phyloP scores from a whole-genome alignment of 2,113 vertebrate genomes.

The Micronycteris hirsuta region DNA sequence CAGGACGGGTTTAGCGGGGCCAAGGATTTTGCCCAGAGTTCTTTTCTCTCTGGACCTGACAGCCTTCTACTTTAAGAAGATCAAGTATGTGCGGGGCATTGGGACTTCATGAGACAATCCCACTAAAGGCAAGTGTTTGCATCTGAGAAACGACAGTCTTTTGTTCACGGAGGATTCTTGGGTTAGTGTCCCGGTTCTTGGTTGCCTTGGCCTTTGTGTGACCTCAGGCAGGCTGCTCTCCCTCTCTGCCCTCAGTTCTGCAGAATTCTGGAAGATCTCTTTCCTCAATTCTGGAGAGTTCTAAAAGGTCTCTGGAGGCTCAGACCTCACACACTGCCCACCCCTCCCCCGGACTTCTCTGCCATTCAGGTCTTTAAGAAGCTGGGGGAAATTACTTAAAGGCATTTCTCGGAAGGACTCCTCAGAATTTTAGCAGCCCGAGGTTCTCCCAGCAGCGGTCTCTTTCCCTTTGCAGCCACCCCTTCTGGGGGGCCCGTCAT shows the following conservation, averaged over 20 bases:
- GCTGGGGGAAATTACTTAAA: not conserved
- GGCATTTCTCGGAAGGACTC: not conserved
- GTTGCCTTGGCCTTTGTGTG: not conserved
- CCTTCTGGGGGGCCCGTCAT: not conserved
- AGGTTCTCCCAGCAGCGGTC: not conserved
- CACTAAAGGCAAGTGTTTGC: not conserved
- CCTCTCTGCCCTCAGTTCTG: not conserved
- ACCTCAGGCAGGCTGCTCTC: not conserved
- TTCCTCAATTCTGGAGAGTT: not conserved
- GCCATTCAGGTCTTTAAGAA: not conserved
- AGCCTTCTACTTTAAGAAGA: not conserved
- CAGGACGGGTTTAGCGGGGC: rapidly evolving
- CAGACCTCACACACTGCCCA: not conserved
- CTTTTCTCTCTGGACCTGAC: not conserved
- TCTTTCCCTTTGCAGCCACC: not conserved
- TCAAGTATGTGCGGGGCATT: not conserved
- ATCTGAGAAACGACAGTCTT: not conserved
- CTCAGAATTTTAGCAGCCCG: not conserved
- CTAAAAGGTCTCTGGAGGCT: not conserved
- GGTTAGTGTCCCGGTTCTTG: not conserved
- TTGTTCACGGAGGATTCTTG: too few species aligned
- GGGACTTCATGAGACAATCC: not conserved
- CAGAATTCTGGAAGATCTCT: not conserved
- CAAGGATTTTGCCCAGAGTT: not conserved
- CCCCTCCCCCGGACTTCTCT: rapidly evolving